Evolutionary conservation across 2,888 invertebrate species (phyloP), one percentile per base, ranked within the genome.

Genomic region (Brachynemurus nebulosus): DNA sequence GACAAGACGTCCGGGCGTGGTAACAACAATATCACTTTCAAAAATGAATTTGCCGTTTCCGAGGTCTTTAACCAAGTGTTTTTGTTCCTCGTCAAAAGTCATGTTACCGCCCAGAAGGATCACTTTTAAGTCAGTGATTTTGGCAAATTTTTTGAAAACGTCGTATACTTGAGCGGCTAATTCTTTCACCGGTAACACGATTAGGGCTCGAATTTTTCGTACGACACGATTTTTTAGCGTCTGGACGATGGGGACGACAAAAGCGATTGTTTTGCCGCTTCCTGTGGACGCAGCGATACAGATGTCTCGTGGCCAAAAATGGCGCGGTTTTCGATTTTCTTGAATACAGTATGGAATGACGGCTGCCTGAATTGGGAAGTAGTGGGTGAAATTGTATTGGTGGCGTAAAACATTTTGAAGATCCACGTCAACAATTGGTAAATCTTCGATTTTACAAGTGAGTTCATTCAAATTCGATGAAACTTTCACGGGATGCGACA

Each of bases 251-350:
- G 97, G 97, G 48, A 97, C 65, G 39, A 88, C 90, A 74, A 89
- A 97, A 3, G 93, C 83, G 46, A 97, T 65, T 1, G 97, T 97
- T 70, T 97, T 97, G 16, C 97, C 97, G 69, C 93, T 95, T 14
- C 95, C 96, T 2, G 97, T 97, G 1, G 97, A 95, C 14, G 96
- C 93, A 34, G 92, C 93, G 20, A 98, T 89, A 66, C 97, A 97
- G 42, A 95, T 71, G 63, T 98, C 97, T 52, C 82, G 74, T 0
- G 90, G 85, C 66, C 86, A 78, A 53, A 81, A 70, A 20, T 72
- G 67, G 55, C 67, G 59, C 45, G 77, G 69, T 51, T 75, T 66
- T 49, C 68, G 60, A 51, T 78, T 71, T 48, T 75, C 74, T 53
- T 76, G 64, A 23, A 88, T 59, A 40, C 91, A 67, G 72, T 81